Evolutionary conservation across 2,888 invertebrate genomes (phyloP), one percentile per base, ranked within the genome.

Genomic region (Graphium colonna): DNA sequence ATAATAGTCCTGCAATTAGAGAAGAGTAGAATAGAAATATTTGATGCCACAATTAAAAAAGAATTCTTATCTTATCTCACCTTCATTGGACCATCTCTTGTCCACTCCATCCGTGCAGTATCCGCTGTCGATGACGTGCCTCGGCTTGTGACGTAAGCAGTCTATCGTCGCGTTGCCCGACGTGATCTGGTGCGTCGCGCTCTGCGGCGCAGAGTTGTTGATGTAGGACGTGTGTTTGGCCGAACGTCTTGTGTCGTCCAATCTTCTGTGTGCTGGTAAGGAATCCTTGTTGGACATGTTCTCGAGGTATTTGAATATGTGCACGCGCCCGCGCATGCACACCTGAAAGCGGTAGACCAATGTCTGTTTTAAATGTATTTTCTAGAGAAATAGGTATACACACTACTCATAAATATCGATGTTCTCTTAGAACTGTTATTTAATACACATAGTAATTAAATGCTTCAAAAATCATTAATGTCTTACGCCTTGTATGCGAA

Each of bases 291-390:
- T 92, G 44, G 97, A 96, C 88, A 96, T 95, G 72, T 94, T 95
- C 79, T 97, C 97, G 64, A 98, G 91, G 87, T 95, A 97, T 82
- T 98, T 98, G 91, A 97, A 97, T 69, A 98, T 96, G 83, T 98
- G 98, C 73, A 97, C 96, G 73, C 96, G 93, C 66, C 98, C 98
- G 79, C 97, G 93, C 85, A 95, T 95, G 88, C 97, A 98, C 65
- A 96, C 90, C 96, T 96, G 82, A 4, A 89, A 74, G 49, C 9
- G 31, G 9, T 7, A 5, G 21, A 21, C 21, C 21, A 3, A 21
- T 2, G 21, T 21, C 21, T 5, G 21, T 21, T 21, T 21, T 21
- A 21, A 21, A 21, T 21, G 21, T 21, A 21, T 21, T 3, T 21
- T 21, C 5, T 3, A 21, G 21, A 5, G 5, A 5, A 21, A 21